Percentiles rank a stretch among this genome's conserved stretches.
Conservation (phyloP, 2,113 vertebrate genomes). For the Coracopsis vasa region DNA sequence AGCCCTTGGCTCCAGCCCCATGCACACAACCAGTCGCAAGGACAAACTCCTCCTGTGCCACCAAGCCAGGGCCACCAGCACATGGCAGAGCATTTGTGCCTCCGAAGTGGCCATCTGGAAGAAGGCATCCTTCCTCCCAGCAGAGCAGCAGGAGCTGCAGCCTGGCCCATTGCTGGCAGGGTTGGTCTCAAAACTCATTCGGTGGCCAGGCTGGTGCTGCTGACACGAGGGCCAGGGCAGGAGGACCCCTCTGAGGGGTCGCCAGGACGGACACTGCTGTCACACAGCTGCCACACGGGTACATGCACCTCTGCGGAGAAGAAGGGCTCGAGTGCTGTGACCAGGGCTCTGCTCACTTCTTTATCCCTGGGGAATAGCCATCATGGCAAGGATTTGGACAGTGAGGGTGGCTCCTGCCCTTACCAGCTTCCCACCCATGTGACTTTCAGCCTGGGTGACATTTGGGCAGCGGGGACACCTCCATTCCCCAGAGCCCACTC, state of each 20-base stretch:
- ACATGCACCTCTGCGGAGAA: background rate
- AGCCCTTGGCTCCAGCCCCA: background rate
- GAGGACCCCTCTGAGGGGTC: background rate
- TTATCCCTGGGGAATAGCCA: background rate
- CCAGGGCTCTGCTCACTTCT: background rate
- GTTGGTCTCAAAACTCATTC: background rate
- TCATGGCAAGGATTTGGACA: rapidly evolving
- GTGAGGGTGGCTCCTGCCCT: background rate
- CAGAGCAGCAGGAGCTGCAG: background rate
- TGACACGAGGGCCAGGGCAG: background rate
- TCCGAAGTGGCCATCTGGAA: background rate
- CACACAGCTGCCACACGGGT: background rate
- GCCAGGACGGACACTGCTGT: background rate
- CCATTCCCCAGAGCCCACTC: background rate
- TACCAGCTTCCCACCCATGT: rapidly evolving
- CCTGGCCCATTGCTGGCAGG: background rate
- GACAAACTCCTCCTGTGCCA: background rate
- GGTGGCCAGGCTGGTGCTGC: rapidly evolving
- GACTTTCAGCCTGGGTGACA: background rate
- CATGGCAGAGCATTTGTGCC: background rate
- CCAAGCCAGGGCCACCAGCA: background rate
- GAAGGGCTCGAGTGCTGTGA: rapidly evolving
- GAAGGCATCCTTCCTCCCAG: background rate
- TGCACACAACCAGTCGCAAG: rapidly evolving
- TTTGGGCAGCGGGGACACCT: background rate